A percentile compares a stretch with the other conserved stretches of the same genome.
Evolutionary conservation across 2,797 vertebrate species (phyloP).

Genomic region (Anomalospiza imberbis): DNA sequence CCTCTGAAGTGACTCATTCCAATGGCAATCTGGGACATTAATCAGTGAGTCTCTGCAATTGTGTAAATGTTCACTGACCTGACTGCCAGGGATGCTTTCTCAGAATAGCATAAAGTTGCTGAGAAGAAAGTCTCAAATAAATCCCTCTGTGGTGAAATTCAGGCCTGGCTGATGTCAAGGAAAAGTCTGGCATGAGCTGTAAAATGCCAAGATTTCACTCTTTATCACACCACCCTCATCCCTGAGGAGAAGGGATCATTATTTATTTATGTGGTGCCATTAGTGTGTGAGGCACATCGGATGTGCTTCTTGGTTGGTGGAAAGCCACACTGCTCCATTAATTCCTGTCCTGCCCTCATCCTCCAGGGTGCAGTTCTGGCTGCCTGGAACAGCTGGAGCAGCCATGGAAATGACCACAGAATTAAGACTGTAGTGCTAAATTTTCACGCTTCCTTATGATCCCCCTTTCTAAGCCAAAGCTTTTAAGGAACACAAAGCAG

Average conservation of each 20-base stretch:
- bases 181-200: neutral
- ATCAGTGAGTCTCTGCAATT: neutral
- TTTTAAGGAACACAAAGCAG: neutral
- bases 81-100: neutral
- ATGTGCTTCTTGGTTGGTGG: neutral
- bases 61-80: neutral
- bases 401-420: neutral
- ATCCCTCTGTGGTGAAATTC: neutral
- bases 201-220: neutral
- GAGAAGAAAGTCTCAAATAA: constrained; percentile 11
- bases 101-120: neutral
- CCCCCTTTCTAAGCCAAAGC: neutral
- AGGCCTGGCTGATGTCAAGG: neutral
- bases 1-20: neutral
- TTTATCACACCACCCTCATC: neutral
- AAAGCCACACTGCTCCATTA: neutral
- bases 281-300: neutral
- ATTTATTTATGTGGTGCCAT: constrained; percentile 29
- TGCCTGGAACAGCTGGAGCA: constrained; percentile 15
- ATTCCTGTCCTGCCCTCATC: neutral
- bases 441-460: constrained; percentile 29
- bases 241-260: neutral
- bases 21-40: neutral
- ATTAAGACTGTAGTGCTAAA: neutral
- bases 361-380: neutral